A percentile compares a stretch with the other conserved stretches of the same genome.
phyloP scores from a whole-genome alignment of 1,140 invertebrate genomes.

The Oedothorax gibbosus region DNA sequence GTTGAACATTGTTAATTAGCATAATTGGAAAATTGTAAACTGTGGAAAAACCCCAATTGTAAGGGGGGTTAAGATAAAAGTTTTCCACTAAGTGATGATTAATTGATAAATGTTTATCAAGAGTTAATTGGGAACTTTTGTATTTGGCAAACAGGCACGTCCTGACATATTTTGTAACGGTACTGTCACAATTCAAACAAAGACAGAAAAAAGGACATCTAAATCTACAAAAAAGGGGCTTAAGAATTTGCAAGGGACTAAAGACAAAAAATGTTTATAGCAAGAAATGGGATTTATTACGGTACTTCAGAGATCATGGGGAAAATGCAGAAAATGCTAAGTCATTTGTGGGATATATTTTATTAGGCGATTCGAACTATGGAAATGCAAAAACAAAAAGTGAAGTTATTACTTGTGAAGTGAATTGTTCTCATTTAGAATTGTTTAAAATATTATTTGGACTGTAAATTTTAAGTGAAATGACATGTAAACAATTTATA shows the following conservation, averaged over 20 bases:
- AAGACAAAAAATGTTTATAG: constrained; percentile 1
- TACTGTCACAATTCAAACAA: constrained; percentile 4
- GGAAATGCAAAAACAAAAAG: constrained; percentile 4
- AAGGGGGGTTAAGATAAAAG: neutral
- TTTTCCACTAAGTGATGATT: neutral
- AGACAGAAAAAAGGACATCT: neutral
- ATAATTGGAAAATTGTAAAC: neutral
- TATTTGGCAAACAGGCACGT: constrained; percentile 54
- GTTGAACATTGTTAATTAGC: too few species aligned
- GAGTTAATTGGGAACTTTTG: constrained; percentile 59
- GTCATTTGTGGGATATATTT: neutral
- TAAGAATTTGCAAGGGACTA: neutral
- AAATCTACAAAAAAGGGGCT: neutral
- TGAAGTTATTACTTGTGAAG: too few species aligned
- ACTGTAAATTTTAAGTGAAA: too few species aligned
- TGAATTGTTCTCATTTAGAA: neutral
- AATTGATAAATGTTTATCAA: constrained; percentile 47
- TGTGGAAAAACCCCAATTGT: neutral
- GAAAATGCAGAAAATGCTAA: constrained; percentile 9
- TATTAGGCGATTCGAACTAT: constrained; percentile 8
- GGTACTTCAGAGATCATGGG: neutral
- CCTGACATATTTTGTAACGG: constrained; percentile 63
- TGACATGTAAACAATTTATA: neutral
- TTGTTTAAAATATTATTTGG: neutral
- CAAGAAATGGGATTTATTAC: neutral